Base-by-base conservation (phyloP, 2,888 invertebrate genomes). In the Eristalis arbustorum region DNA sequence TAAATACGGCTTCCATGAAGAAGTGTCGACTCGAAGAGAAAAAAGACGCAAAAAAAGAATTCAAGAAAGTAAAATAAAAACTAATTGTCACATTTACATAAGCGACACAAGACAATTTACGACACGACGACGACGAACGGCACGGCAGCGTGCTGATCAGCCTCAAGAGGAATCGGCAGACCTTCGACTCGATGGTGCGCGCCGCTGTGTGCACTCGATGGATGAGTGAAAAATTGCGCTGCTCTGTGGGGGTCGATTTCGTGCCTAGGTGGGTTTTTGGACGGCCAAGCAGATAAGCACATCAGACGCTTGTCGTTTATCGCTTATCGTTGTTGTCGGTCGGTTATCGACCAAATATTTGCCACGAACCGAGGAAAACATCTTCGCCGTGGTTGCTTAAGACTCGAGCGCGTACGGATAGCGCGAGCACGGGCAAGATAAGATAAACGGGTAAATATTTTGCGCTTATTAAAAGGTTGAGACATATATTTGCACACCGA, bases 81-180 rank as follows among this genome's bases (percentile, higher is more conserved):
- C 49, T 75, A 79, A 80, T 72, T 84, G 84, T 68, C 76, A 18
- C 49, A 81, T 82, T 85, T 82, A 85, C 71, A 82, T 85, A 85
- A 82, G 77, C 74, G 68, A 59, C 13, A 42, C 69, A 62, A n/a
- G 61, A 13, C n/a, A 37, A 57, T 23, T 57, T 23, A 57, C 22
- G 14, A 59, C 25, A 28, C 11, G 25, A 11, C 67, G 61, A 37
- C 28, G 28, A 59, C 66, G 42, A n/a, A n/a, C n/a, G n/a, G n/a
- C n/a, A 23, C 37, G n/a, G 10, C 18, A 80, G 67, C 79, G 73
- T 67, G 40, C 10, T 31, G 31, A 10, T 31, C 31, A 10, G 31
- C 31, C 31, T 31, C 8, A 31, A 31, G 31, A 31, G 31, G 31
- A 31, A 8, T 31, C 61, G n/a, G 40, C 73, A 67, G 69, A 74